Evolutionary conservation across 2,888 invertebrate species (phyloP), one percentile per base, ranked within the genome.

Genomic region (Allygus modestus): DNA sequence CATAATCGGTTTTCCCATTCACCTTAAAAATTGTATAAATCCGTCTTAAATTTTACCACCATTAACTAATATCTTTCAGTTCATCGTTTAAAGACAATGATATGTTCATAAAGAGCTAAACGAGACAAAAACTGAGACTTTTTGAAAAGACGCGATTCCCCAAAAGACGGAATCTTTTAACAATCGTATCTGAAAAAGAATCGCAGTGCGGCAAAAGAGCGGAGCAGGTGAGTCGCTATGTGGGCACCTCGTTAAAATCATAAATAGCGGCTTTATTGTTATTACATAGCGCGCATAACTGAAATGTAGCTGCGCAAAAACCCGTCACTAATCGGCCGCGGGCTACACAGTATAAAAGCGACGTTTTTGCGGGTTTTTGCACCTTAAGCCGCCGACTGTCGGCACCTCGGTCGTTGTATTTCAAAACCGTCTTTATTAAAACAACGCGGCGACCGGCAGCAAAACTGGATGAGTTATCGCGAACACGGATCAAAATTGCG

Each of bases 261-360:
- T 83, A 83, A 83, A 83, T 83, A 26, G 54, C 58, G 37, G 75
- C 83, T 83, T 83, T 83, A 83, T 83, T 83, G 83, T 83, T 83
- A 83, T 83, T 83, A 83, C 83, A 75, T 83, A 54, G 75, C 83
- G 33, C 23, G 61, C 58, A 83, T 83, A 75, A 58, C 83, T 54
- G 75, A 83, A 83, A 83, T 58, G 83, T 20, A 75, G 71, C 51
- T 12, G 82, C 20, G 61, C 75, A 83, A 83, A 83, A 83, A 83
- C 51, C 61, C 75, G 83, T 83, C 83, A 83, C 83, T 75, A 83
- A 83, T 58, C 75, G 83, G 31, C 33, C 31, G 23, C 20, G 33
- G 58, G 43, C 83, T n/a, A 83, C 58, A 83, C 83, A 75, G 58
- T 83, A 83, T 75, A 75, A 58, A 83, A 83, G 79, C 31, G 79